phyloP scores from a whole-genome alignment of 2,113 vertebrate species.

The Columba livia region DNA sequence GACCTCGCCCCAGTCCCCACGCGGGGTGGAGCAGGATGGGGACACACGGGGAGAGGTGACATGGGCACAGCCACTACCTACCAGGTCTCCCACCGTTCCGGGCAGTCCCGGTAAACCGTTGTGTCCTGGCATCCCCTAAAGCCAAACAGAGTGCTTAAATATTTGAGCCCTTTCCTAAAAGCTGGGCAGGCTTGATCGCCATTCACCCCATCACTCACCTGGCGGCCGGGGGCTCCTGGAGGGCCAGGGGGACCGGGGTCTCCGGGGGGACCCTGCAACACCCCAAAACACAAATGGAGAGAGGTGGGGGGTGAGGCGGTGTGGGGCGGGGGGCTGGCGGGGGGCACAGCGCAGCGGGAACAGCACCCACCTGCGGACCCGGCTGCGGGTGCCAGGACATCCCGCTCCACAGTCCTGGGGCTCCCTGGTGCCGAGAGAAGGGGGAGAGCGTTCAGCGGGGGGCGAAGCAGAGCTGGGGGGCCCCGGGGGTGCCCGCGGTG shows the following conservation, averaged over 20 bases:
- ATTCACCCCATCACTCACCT: conserved; percentile 72
- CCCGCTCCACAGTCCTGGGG: too few relatives aligned
- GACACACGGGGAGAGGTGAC: accelerated
- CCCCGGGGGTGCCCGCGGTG: too few relatives aligned
- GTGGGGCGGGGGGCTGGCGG: background rate
- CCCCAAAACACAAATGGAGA: background rate
- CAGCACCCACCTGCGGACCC: too few relatives aligned
- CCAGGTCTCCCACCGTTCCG: conserved; percentile 83
- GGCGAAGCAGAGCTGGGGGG: too few relatives aligned
- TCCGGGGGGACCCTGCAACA: conserved; percentile 89
- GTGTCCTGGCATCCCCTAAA: conserved; percentile 92
- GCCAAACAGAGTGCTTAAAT: conserved; percentile 73
- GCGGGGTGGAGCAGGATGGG: background rate
- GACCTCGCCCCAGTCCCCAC: background rate
- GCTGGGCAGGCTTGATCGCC: accelerated
- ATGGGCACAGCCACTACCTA: conserved; percentile 68
- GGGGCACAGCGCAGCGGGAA: too few relatives aligned
- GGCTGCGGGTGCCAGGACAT: too few relatives aligned
- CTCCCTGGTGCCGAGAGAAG: too few relatives aligned
- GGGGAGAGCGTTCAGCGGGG: too few relatives aligned
- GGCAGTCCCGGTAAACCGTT: conserved; percentile 90
- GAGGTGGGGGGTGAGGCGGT: accelerated
- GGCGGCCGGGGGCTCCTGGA: conserved; percentile 81
- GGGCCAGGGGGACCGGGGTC: conserved; percentile 86
- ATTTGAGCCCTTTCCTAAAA: background rate